Evolutionary conservation across 2,888 invertebrate genomes (phyloP).

Genomic region (Nymphalis urticae): DNA sequence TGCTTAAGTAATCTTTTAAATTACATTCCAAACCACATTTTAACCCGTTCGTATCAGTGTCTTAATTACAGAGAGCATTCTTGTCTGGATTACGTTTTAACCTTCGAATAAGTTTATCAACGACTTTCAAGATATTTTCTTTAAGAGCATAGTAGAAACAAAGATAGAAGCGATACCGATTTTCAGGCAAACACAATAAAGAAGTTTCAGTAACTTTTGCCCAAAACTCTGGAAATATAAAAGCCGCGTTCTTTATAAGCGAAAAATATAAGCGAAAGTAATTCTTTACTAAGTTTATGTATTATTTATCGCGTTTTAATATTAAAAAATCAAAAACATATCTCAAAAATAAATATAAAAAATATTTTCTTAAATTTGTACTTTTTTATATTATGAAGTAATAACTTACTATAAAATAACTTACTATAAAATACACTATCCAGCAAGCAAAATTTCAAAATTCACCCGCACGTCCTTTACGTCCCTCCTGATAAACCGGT

Average conservation of each 20-base stretch:
- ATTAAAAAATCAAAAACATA: neutral
- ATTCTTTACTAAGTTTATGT: slow-evolving; percentile 7
- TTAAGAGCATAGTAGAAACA: slow-evolving; percentile 16
- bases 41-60: neutral
- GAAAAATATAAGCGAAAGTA: slow-evolving; percentile 12
- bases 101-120: slow-evolving; percentile 10
- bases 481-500: no score
- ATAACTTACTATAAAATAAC: no score
- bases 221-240: slow-evolving; percentile 21
- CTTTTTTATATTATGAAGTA: no score
- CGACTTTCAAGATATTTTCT: slow-evolving; percentile 12
- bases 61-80: slow-evolving; percentile 1
- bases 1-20: no score
- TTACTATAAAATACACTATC: no score
- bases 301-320: slow-evolving; percentile 13
- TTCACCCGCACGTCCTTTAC: no score
- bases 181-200: slow-evolving; percentile 24
- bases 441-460: no score
- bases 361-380: neutral
- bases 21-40: no score
- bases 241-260: slow-evolving; percentile 17
- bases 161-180: slow-evolving; percentile 19
- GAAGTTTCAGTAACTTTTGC: slow-evolving; percentile 22
- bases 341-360: neutral
- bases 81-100: neutral